Evolutionary conservation across 1,140 invertebrate genomes (phyloP), one percentile per base, ranked within the genome.

Genomic region (Venustaconcha ellipsiformis): DNA sequence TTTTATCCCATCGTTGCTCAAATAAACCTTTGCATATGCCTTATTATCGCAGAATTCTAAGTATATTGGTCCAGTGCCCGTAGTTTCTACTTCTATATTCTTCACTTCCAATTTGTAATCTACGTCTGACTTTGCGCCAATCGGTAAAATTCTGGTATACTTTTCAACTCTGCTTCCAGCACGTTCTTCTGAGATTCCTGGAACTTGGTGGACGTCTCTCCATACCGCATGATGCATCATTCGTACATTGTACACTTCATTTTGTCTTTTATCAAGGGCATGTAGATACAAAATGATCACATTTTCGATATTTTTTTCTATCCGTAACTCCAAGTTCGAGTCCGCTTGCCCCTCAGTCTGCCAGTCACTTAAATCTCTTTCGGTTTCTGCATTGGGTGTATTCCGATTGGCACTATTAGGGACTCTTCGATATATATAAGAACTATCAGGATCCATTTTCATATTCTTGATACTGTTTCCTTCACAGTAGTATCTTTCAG

Each of bases 161-260:
- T 23, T 67, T 14, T 67, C 66, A 5, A 57, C 66, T 67, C 55
- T 14, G 26, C 66, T 67, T 14, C 66, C 55, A n/a, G 55, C 66
- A 56, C 66, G 66, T n/a, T 55, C 57, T n/a, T 67, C 66, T 20
- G 48, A 20, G 17, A 67, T 67, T 18, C 66, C 66, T 37, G 17
- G 5, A n/a, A 57, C 66, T n/a, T 67, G 66, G 48, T 57, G 55
- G 8, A 67, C 66, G 26, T 67, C 55, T 67, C 66, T 55, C 66
- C 66, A 67, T 12, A 67, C 66, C 17, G 57, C 66, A 17, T 67
- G 66, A 57, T 67, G 66, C 66, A 67, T 67, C 2, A 67, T 67
- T 8, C 66, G 66, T 15, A 67, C 66, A 14, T 67, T 56, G 23
- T 57, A 67, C 13, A 67, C 57, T 56, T 57, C 66, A 67, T 56